These are phyloP conservation scores for Neodiprion pinetum DNA, from an alignment of 1,140 invertebrate species.

Conservation along the genomic window DNA sequence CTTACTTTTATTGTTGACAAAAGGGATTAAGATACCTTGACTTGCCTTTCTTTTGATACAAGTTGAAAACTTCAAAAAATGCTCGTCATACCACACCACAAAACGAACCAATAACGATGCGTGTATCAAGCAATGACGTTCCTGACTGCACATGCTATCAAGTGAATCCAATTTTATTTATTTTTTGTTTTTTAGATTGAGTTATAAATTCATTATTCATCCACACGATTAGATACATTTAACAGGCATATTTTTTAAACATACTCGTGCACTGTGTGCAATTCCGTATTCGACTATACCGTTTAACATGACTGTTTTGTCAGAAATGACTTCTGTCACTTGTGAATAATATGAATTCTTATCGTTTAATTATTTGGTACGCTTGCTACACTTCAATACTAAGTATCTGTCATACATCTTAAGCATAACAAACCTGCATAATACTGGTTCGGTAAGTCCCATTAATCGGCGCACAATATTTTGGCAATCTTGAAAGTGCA, in stretches of 20 bases:
- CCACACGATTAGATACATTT: not conserved
- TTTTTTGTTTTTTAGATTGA: not conserved
- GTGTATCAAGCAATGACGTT: no score
- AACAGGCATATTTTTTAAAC: not conserved
- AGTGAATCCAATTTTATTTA: no score
- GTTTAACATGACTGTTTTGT: not conserved
- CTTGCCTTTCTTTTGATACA: no score
- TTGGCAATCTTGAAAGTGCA: not conserved
- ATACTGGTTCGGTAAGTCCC: slow-evolving; percentile 12
- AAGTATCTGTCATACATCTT: not conserved
- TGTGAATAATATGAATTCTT: not conserved
- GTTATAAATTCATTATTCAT: not conserved
- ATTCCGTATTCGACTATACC: not conserved
- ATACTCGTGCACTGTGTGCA: not conserved
- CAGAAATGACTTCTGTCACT: not conserved
- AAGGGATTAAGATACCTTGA: no score
- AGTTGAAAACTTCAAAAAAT: no score
- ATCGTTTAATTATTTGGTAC: not conserved
- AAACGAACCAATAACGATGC: no score
- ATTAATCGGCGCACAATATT: not conserved
- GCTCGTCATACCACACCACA: no score
- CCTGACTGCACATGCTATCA: no score
- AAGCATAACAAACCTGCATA: slow-evolving; percentile 1
- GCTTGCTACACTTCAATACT: slow-evolving; percentile 1
- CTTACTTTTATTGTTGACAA: no score